These are phyloP conservation scores for Cherax destructor DNA, from an alignment of 1,140 invertebrate genomes.

Conservation along the genomic window DNA sequence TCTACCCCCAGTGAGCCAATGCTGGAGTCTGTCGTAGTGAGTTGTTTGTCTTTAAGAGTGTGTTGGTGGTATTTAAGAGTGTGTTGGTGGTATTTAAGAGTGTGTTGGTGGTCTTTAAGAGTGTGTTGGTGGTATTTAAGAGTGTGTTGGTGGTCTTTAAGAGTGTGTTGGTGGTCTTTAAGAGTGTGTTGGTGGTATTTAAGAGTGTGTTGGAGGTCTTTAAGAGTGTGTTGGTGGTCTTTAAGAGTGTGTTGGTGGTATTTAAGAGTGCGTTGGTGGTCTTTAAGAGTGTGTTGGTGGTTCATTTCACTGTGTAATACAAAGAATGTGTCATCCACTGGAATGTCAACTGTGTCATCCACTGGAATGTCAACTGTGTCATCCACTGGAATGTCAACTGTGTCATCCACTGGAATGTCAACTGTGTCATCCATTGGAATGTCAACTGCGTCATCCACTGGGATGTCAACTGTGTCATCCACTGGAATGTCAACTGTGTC, in stretches of 20 bases:
- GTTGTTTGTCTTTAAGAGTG: background rate
- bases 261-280: background rate
- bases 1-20: background rate
- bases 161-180: background rate
- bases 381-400: too few relatives aligned
- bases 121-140: background rate
- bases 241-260: background rate
- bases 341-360: too few relatives aligned
- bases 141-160: background rate
- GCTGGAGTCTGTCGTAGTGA: too few relatives aligned
- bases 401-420: too few relatives aligned
- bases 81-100: background rate
- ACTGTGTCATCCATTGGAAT: too few relatives aligned
- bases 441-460: too few relatives aligned
- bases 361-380: too few relatives aligned
- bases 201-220: background rate
- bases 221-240: background rate
- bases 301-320: background rate
- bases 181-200: background rate
- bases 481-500: too few relatives aligned
- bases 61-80: background rate
- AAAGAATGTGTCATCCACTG: too few relatives aligned
- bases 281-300: background rate
- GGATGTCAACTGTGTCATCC: too few relatives aligned
- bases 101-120: background rate